A percentile compares a stretch with the other conserved stretches of the same genome.
These are phyloP conservation scores for Urocolius indicus DNA, from an alignment of 2,113 vertebrate genomes.

Conservation along the genomic window DNA sequence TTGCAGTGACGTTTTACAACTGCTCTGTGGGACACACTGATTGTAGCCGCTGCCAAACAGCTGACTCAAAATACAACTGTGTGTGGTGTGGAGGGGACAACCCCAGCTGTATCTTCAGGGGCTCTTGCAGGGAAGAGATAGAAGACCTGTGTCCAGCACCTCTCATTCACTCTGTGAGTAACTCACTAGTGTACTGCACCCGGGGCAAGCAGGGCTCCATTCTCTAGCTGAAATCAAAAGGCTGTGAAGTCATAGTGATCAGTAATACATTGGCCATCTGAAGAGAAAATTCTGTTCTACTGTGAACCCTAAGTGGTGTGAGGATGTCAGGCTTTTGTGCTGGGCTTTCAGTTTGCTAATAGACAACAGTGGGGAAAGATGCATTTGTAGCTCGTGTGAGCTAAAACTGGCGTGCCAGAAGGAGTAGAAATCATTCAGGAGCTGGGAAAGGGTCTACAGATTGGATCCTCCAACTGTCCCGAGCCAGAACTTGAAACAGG, in stretches of 20 bases:
- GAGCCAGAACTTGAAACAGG: not conserved
- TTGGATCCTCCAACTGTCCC: not conserved
- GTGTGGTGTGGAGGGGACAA: constrained; percentile 90
- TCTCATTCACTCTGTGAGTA: constrained; percentile 88
- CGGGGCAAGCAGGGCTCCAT: not conserved
- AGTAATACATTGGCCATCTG: not conserved
- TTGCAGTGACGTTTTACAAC: constrained; percentile 92
- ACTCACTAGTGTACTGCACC: not conserved
- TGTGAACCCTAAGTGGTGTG: not conserved
- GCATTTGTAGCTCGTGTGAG: not conserved
- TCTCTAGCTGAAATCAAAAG: not conserved
- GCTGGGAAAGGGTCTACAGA: not conserved
- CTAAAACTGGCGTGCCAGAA: not conserved
- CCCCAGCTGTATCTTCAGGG: constrained; percentile 84
- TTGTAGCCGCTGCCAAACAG: constrained; percentile 95
- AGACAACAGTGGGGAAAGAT: not conserved
- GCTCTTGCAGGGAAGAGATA: constrained; percentile 84
- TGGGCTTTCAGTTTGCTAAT: not conserved
- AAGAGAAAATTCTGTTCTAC: not conserved
- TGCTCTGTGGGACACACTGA: constrained; percentile 92
- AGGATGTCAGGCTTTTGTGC: not conserved
- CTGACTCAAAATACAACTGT: constrained; percentile 86
- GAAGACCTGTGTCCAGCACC: constrained; percentile 90
- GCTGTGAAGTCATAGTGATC: not conserved
- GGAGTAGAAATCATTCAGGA: not conserved